A percentile compares a stretch with the other conserved stretches of the same genome.
Conservation (phyloP, 2,888 invertebrate genomes). For the Sepioteuthis lessoniana region DNA sequence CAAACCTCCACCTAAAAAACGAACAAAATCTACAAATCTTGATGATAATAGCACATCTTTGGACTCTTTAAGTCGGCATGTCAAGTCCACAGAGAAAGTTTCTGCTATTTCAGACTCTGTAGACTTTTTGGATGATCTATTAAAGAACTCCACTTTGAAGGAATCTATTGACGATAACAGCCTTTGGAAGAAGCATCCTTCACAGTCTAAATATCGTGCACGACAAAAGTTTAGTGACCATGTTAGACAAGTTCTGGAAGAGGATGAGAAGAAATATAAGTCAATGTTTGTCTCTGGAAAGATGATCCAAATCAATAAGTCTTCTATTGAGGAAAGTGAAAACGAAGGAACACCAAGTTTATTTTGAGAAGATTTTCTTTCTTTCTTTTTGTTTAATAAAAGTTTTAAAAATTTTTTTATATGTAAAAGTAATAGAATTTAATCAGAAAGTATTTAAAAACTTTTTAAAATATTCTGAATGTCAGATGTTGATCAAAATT, state of each 20-base stretch:
- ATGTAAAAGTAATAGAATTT: too few relatives aligned
- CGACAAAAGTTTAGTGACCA: not conserved
- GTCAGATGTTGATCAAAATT: too few relatives aligned
- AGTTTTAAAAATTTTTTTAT: too few relatives aligned
- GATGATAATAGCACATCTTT: not conserved
- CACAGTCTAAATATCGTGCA: not conserved
- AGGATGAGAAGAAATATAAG: slow-evolving; percentile 60
- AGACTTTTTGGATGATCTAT: slow-evolving; percentile 25
- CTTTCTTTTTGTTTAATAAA: too few relatives aligned
- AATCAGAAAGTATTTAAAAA: too few relatives aligned
- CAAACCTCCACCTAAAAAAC: not conserved
- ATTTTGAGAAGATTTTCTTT: not conserved
- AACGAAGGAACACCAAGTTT: not conserved
- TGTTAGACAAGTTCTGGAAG: slow-evolving; percentile 59
- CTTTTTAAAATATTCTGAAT: too few relatives aligned
- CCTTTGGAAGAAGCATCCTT: not conserved
- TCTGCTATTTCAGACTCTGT: not conserved
- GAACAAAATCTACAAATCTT: not conserved
- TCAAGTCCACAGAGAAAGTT: slow-evolving; percentile 4
- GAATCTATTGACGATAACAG: not conserved
- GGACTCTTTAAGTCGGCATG: not conserved
- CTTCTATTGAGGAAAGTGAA: not conserved
- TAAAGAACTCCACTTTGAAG: slow-evolving; percentile 35
- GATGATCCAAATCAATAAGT: slow-evolving; percentile 53
- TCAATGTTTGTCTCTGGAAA: slow-evolving; percentile 61